phyloP scores from a whole-genome alignment of 2,888 invertebrate genomes.

The Nomada ferruginata region DNA sequence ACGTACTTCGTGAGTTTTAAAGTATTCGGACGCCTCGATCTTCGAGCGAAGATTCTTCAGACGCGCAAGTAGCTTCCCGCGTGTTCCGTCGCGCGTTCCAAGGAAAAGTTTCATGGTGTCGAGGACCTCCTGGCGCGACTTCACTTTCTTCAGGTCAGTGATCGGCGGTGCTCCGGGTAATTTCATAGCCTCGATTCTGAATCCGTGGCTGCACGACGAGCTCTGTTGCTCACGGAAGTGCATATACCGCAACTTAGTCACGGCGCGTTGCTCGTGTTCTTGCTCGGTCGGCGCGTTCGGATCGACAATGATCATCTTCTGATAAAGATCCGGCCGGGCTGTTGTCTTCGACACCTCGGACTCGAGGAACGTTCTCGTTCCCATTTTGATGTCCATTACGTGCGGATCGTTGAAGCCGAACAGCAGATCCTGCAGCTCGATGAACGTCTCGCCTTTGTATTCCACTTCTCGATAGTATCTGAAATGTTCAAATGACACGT shows the following conservation, averaged over 20 bases:
- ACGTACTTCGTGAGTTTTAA: constrained; percentile 92
- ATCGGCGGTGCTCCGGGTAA: constrained; percentile 92
- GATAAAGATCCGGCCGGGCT: constrained; percentile 94
- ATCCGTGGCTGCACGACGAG: constrained; percentile 96
- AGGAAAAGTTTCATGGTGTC: constrained; percentile 91
- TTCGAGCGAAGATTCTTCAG: constrained; percentile 91
- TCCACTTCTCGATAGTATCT: constrained; percentile 92
- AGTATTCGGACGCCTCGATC: constrained; percentile 94
- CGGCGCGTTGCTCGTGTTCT: constrained; percentile 92
- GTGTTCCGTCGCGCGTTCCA: constrained; percentile 87
- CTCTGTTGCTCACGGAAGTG: constrained; percentile 97
- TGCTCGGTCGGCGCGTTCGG: constrained; percentile 93
- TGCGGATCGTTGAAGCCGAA: constrained; percentile 96
- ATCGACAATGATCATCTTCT: constrained; percentile 97
- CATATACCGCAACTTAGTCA: constrained; percentile 99
- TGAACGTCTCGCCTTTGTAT: constrained; percentile 92
- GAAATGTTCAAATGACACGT: not conserved
- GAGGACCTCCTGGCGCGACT: constrained; percentile 90
- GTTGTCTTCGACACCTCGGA: constrained; percentile 95
- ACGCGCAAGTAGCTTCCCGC: constrained; percentile 89
- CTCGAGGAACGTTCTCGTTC: constrained; percentile 97
- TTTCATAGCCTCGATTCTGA: constrained; percentile 98
- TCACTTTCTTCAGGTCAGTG: constrained; percentile 95
- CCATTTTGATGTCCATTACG: constrained; percentile 99
- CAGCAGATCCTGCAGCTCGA: constrained; percentile 97